Conservation (phyloP, 1,140 invertebrate genomes). For the Cydia splendana region DNA sequence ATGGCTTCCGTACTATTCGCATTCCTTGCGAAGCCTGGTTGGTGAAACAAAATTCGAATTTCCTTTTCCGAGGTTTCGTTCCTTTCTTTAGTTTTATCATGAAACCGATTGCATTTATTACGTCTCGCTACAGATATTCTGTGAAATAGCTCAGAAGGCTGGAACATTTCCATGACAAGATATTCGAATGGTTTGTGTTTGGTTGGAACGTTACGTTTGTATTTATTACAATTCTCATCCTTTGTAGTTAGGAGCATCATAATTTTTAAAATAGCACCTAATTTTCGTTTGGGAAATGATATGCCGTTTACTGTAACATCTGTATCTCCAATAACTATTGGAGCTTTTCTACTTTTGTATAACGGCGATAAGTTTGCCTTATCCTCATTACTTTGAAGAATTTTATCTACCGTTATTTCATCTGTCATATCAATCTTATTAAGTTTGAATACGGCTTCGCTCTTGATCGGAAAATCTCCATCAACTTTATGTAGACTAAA, state of each 20-base stretch:
- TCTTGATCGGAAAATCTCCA: neutral
- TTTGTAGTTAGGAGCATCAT: conserved; percentile 16
- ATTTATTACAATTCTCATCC: neutral
- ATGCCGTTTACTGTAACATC: neutral
- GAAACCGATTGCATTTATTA: neutral
- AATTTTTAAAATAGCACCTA: neutral
- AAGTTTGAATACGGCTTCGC: neutral
- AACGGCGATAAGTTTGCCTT: neutral
- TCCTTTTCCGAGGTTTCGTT: neutral
- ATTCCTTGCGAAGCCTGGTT: neutral
- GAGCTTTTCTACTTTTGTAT: neutral
- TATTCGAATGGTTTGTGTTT: conserved; percentile 23
- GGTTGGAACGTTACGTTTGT: neutral
- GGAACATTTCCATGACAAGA: conserved; percentile 23
- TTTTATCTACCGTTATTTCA: neutral
- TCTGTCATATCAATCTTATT: neutral
- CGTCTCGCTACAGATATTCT: neutral
- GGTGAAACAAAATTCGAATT: neutral
- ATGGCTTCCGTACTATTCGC: neutral
- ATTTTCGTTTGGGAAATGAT: neutral
- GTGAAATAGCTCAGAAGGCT: neutral
- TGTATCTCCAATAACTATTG: neutral
- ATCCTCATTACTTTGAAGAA: neutral
- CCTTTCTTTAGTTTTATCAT: neutral
- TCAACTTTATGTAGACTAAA: neutral